Base-by-base conservation (phyloP, 2,797 vertebrate genomes). In the Myotis daubentonii region DNA sequence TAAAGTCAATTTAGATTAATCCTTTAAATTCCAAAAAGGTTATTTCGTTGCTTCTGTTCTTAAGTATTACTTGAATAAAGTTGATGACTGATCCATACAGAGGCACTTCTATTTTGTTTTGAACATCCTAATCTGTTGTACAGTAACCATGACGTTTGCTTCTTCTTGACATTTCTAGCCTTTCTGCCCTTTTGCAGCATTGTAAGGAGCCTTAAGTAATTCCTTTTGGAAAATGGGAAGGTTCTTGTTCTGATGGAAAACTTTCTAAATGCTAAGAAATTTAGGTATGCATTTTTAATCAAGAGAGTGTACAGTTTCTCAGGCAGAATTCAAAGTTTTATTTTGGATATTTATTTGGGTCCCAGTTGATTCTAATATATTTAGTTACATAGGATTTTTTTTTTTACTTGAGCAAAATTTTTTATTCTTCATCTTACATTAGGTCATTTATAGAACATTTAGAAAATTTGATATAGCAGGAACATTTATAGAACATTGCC, bases 221-320 rank as follows among this genome's bases (percentile, higher is more conserved):
- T 93, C 49, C 33, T 95, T 94, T 71, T 47, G 79, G 71, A 38
- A 87, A 22, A 88, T 78, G 38, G 22, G 7, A 53, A 6, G 62
- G 79, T 82, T 96, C 20, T 0, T 89, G 60, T 75, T 94, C 22
- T 90, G 76, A 81, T 95, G 70, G 57, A 89, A 94, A 93, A 65
- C 78, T 92, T 92, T 51, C 17, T 92, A 76, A 82, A 36, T 92
- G 23, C 65, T 95, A 94, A 49, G 84, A 96, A 95, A 86, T 41
- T 71, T 36, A 92, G 47, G 23, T 62, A 76, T 44, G 3, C 41
- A 30, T 88, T 93, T 93, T 93, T 82, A 91, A 78, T 91, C 53
- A 79, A 92, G 83, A 86, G 38, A 75, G 15, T 87, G 4, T 15
- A 76, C n/a, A 83, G 11, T 92, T 88, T 81, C 74, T 75, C 44